These are phyloP conservation scores for Melitaea cinxia DNA, from an alignment of 1,140 invertebrate genomes.

Conservation along the genomic window DNA sequence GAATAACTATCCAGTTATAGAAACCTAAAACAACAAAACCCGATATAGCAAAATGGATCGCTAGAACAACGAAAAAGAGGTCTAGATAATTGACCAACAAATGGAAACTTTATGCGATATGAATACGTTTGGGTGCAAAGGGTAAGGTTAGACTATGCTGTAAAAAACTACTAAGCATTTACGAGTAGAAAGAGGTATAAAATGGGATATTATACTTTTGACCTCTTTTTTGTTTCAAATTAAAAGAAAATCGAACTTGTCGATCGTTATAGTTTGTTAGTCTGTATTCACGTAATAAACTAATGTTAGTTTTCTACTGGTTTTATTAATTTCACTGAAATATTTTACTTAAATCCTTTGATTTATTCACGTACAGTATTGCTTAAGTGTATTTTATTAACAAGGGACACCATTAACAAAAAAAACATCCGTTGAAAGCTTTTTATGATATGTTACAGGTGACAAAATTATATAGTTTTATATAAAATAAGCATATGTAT, in stretches of 20 bases:
- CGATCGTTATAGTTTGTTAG: neutral
- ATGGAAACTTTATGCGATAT: constrained; percentile 57
- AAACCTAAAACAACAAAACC: constrained; percentile 33
- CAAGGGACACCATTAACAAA: no score
- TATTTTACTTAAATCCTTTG: no score
- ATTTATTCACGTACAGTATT: no score
- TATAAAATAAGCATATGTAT: no score
- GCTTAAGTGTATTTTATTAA: no score
- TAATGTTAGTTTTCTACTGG: no score
- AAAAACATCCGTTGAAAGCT: no score
- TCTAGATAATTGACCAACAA: constrained; percentile 40
- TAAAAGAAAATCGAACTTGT: constrained; percentile 10
- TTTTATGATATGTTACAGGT: no score
- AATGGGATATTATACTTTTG: constrained; percentile 23
- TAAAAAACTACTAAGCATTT: constrained; percentile 61
- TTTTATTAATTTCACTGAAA: no score
- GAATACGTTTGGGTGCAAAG: constrained; percentile 54
- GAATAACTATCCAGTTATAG: constrained; percentile 42
- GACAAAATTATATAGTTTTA: no score
- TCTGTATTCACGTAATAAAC: no score
- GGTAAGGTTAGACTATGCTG: constrained; percentile 56
- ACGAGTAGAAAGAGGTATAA: constrained; percentile 31
- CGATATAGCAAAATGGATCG: constrained; percentile 14
- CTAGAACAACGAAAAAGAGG: constrained; percentile 13
- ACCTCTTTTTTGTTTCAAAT: constrained; percentile 31